Conservation (phyloP, 2,797 vertebrate species). For the Trachops cirrhosus region DNA sequence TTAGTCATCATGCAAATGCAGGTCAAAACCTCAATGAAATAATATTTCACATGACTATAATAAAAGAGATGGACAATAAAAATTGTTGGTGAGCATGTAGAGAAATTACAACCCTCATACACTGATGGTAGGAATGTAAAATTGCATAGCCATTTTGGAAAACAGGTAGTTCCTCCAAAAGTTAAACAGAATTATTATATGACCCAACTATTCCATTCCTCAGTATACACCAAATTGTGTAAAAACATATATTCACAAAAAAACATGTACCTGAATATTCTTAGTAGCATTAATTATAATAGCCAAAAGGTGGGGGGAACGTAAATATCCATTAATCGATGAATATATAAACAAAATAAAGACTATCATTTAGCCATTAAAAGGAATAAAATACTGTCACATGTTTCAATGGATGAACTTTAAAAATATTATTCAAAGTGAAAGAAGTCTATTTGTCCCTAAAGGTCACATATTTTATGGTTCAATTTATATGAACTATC, state of each 20-base stretch:
- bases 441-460: neutral
- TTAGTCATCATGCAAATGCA: neutral
- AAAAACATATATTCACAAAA: neutral
- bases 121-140: neutral
- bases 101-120: neutral
- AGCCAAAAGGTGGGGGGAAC: neutral
- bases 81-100: neutral
- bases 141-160: neutral
- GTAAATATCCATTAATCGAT: neutral
- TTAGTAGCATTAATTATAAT: neutral
- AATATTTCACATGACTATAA: neutral
- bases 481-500: neutral
- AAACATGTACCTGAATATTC: neutral
- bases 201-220: neutral
- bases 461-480: neutral
- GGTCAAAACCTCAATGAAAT: neutral
- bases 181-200: neutral
- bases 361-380: neutral
- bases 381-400: neutral
- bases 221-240: neutral
- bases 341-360: neutral
- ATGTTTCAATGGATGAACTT: neutral
- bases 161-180: neutral
- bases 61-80: neutral
- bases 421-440: neutral